Evolutionary conservation across 2,113 vertebrate genomes (phyloP), one percentile per base, ranked within the genome.

Genomic region (Anoplopoma fimbria): DNA sequence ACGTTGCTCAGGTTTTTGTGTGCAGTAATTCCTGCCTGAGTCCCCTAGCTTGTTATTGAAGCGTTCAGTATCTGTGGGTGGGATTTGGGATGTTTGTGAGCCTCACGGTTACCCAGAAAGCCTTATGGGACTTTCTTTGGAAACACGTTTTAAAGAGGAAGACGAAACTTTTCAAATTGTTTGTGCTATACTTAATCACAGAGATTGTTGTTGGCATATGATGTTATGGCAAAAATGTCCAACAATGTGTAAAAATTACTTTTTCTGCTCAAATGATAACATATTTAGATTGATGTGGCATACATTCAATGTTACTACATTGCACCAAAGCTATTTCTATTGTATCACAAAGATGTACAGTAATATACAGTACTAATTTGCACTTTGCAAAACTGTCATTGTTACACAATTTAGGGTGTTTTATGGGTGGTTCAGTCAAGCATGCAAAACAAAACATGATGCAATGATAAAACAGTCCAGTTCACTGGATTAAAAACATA

Each of bases 371-470:
- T 21, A 15, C 36, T 15, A 69, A 62, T 6, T 65, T 36, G n/a
- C 1, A 55, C 14, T 29, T 57, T 31, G 21, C 47, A 42, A 1
- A 27, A 2, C 17, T 21, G 2, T 33, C 21, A 60, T 8, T 49
- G 13, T 34, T 36, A 47, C 29, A 34, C 7, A 8, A 5, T 34
- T 62, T 36, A 36, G 7, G 47, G 19, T 71, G 1, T 61, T 34
- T 33, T 58, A 38, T 33, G 62, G 21, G 9, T 29, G 49, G 25
- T 15, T 79, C 23, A 73, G 75, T 27, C 73, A n/a, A 73, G 58
- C 47, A 69, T 36, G 74, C 77, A 53, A 79, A 78, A 78, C 42
- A 71, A 69, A 53, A 51, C 33, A 53, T 83, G 53, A 70, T 80
- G 67, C 65, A 38, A 81, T 27, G 33, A 42, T 15, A 67, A 45